These are phyloP conservation scores for Andrena bicolor DNA, from an alignment of 2,888 invertebrate species.

Conservation along the genomic window DNA sequence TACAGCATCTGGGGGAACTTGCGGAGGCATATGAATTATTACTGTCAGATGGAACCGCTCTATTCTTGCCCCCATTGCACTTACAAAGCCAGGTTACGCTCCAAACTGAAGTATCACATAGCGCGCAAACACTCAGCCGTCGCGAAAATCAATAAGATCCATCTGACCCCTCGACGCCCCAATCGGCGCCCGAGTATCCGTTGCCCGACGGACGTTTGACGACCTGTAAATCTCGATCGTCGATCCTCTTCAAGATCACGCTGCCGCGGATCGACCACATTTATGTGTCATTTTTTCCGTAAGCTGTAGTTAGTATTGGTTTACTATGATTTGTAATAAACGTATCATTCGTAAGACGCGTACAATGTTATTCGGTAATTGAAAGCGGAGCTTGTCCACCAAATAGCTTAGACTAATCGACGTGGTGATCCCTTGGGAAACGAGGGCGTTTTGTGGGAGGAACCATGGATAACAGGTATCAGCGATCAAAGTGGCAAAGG, in stretches of 20 bases:
- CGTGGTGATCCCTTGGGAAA: too few species aligned
- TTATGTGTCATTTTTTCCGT: background rate
- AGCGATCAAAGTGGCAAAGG: conserved; percentile 15
- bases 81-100: conserved; percentile 74
- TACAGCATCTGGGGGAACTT: conserved; percentile 79
- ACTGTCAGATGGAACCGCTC: conserved; percentile 78
- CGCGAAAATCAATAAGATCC: conserved; percentile 6
- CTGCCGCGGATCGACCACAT: background rate
- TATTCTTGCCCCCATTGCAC: conserved; percentile 76
- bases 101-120: conserved; percentile 76
- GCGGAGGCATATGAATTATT: conserved; percentile 79
- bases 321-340: conserved; percentile 31
- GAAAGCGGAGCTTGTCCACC: too few species aligned
- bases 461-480: conserved; percentile 1
- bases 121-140: conserved; percentile 70
- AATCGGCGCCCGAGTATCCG: too few species aligned
- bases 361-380: too few species aligned
- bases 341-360: conserved; percentile 16
- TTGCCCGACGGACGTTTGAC: too few species aligned
- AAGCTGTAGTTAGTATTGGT: conserved; percentile 15
- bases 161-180: too few species aligned
- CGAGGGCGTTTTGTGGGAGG: too few species aligned
- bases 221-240: conserved; percentile 4
- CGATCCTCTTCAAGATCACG: background rate
- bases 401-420: too few species aligned